Percentiles rank a stretch among this genome's conserved stretches.
phyloP scores from a whole-genome alignment of 2,797 vertebrate species.

The Sebastes miniatus region DNA sequence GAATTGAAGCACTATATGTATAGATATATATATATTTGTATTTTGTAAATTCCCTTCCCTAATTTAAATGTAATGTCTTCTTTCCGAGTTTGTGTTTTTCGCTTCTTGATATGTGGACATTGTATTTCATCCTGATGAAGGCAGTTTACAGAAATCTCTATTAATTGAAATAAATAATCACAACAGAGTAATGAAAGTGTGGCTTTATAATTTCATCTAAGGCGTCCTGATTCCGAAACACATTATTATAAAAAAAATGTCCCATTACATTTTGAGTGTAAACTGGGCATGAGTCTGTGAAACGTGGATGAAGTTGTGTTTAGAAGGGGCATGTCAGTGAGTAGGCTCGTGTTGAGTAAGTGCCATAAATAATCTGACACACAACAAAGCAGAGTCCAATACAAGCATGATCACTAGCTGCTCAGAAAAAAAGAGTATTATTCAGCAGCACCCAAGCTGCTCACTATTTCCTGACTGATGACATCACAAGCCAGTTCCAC shows the following conservation, averaged over 20 bases:
- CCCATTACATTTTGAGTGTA: not conserved
- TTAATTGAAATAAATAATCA: not conserved
- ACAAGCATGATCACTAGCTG: conserved; percentile 12
- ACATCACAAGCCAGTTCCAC: conserved; percentile 13
- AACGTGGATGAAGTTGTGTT: conserved; percentile 8
- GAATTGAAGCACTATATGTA: not conserved
- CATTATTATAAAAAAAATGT: conserved; percentile 3
- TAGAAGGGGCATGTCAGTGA: not conserved
- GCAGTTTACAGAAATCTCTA: not conserved
- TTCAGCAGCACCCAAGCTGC: conserved; percentile 3
- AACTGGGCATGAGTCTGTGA: not conserved
- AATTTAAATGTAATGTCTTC: not conserved
- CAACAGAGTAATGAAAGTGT: not conserved
- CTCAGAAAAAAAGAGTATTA: not conserved
- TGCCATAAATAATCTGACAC: conserved; percentile 17
- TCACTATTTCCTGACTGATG: conserved; percentile 12
- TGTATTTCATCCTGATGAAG: not conserved
- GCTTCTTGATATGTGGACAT: not conserved
- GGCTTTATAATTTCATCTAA: not conserved
- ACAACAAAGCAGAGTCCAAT: conserved; percentile 1
- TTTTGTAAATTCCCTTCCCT: not conserved
- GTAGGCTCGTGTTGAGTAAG: not conserved
- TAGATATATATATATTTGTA: not conserved
- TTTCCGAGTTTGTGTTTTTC: not conserved
- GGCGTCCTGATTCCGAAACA: not conserved